Percentiles rank a stretch among this genome's conserved stretches.
These are phyloP conservation scores for Brachionus manjavacas DNA, from an alignment of 1,140 invertebrate genomes.

Conservation along the genomic window DNA sequence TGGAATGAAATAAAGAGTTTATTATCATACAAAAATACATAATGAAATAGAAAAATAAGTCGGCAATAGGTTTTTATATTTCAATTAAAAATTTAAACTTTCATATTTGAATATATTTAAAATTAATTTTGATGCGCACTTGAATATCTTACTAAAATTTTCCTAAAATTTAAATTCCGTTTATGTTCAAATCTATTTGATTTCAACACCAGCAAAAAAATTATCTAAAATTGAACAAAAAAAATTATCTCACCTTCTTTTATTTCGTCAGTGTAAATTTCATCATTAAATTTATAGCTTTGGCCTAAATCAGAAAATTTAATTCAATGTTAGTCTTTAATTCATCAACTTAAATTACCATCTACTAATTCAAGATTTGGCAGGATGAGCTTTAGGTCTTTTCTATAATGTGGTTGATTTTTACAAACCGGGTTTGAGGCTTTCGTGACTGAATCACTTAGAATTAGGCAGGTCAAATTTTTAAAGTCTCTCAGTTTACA, in stretches of 20 bases:
- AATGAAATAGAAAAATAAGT: too few relatives aligned
- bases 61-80: too few relatives aligned
- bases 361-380: slow-evolving; percentile 25
- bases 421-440: neutral
- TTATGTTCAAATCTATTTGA: too few relatives aligned
- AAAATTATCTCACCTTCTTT: neutral
- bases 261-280: neutral
- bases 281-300: neutral
- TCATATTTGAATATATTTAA: too few relatives aligned
- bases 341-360: neutral
- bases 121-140: too few relatives aligned
- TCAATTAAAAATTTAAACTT: too few relatives aligned
- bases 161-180: too few relatives aligned
- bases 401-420: neutral
- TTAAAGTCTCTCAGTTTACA: neutral
- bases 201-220: too few relatives aligned
- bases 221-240: too few relatives aligned
- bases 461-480: neutral
- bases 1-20: too few relatives aligned
- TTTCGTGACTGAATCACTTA: neutral
- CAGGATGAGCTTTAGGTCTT: neutral
- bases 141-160: too few relatives aligned
- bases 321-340: neutral
- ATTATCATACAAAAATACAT: too few relatives aligned
- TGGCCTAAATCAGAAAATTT: neutral